Evolutionary conservation across 2,113 vertebrate species (phyloP).

Genomic region (Calcarius ornatus): DNA sequence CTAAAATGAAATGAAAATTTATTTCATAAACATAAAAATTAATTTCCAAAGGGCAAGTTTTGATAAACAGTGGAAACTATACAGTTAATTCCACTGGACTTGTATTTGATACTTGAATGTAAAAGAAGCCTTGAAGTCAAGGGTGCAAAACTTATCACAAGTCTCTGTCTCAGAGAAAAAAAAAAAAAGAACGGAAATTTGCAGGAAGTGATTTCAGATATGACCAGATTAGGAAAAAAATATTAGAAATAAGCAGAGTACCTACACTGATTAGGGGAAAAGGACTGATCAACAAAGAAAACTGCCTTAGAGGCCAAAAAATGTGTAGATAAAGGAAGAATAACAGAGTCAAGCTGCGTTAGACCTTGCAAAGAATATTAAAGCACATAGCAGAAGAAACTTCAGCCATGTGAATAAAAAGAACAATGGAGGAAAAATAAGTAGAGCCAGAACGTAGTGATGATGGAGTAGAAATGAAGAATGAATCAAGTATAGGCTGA

Average conservation of each 20-base stretch:
- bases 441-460: not conserved
- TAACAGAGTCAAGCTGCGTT: slow-evolving; percentile 38
- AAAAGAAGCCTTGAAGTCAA: not conserved
- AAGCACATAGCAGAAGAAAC: slow-evolving; percentile 11
- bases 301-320: slow-evolving; percentile 6
- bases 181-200: not conserved
- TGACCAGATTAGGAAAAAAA: not conserved
- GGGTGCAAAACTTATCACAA: not conserved
- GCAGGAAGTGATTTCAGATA: not conserved
- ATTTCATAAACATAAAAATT: not conserved
- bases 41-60: not conserved
- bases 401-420: not conserved
- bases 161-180: not conserved
- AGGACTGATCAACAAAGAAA: slow-evolving; percentile 39
- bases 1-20: not conserved
- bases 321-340: slow-evolving; percentile 17
- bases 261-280: not conserved
- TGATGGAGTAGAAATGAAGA: not conserved
- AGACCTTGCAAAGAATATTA: slow-evolving; percentile 37
- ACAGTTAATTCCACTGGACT: not conserved
- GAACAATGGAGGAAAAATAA: not conserved
- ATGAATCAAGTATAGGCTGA: not conserved
- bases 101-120: not conserved
- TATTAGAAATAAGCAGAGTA: slow-evolving; percentile 41
- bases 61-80: not conserved